Conservation (phyloP, 2,888 invertebrate species). For the Blomia tropicalis region DNA sequence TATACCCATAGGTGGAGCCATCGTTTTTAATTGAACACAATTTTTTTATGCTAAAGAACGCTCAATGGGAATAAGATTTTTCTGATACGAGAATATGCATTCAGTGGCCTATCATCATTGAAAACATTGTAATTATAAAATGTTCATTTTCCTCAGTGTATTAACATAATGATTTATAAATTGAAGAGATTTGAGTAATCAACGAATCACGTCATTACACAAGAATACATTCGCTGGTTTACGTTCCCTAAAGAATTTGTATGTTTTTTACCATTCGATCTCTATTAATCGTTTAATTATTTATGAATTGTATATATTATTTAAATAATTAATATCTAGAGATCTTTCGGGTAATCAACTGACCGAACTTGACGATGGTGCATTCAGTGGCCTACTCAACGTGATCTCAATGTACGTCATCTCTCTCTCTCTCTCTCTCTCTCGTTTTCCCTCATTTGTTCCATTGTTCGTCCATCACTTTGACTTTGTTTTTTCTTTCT, state of each 20-base stretch:
- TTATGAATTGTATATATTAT: conserved; percentile 12
- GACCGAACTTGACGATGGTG: conserved; percentile 29
- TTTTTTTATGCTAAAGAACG: conserved; percentile 25
- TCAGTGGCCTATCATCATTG: conserved; percentile 33
- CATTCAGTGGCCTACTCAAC: conserved; percentile 30
- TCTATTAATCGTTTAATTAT: conserved; percentile 12
- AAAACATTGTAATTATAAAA: conserved; percentile 36
- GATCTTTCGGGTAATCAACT: conserved; percentile 31
- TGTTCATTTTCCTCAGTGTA: neutral
- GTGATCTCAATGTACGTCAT: conserved; percentile 23
- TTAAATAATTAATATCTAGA: conserved; percentile 26
- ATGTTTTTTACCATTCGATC: too few relatives aligned
- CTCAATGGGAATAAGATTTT: conserved; percentile 35
- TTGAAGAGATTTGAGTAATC: conserved; percentile 34
- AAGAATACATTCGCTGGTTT: conserved; percentile 35
- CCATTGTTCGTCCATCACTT: neutral
- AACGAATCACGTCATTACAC: conserved; percentile 32
- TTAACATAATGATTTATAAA: neutral
- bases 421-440: neutral
- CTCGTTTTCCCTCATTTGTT: neutral
- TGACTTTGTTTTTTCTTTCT: neutral
- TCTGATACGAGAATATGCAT: conserved; percentile 32
- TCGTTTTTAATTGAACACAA: neutral
- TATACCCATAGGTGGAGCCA: neutral
- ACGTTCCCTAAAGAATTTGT: conserved; percentile 34